A percentile compares a stretch with the other conserved stretches of the same genome.
These are phyloP conservation scores for Lepus townsendii DNA, from an alignment of 2,797 vertebrate genomes.

Conservation along the genomic window DNA sequence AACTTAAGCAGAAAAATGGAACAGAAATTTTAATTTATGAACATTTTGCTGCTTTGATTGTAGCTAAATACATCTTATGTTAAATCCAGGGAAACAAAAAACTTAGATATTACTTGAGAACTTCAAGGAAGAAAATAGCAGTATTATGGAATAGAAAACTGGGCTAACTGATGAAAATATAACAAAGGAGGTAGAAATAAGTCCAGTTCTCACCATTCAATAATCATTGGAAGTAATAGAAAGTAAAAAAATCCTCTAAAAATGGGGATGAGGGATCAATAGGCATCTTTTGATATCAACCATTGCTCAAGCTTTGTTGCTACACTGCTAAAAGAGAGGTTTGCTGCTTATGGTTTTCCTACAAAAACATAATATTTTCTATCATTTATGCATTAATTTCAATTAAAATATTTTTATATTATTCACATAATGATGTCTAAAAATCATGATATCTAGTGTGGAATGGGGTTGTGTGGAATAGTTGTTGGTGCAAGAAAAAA, in stretches of 20 bases:
- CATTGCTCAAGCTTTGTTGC: neutral
- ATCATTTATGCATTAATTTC: neutral
- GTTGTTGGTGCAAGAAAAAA: neutral
- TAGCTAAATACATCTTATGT: neutral
- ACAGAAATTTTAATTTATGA: slow-evolving; percentile 38
- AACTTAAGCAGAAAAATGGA: slow-evolving; percentile 4
- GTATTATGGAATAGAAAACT: neutral
- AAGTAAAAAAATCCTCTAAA: neutral
- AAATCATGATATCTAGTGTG: neutral
- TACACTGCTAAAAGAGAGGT: neutral
- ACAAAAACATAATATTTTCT: slow-evolving; percentile 17
- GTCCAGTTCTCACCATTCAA: neutral
- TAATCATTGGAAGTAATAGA: neutral
- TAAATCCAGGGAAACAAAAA: neutral
- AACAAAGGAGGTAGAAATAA: neutral
- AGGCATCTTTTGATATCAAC: neutral
- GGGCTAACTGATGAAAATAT: neutral
- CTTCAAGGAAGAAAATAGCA: neutral
- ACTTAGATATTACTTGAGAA: neutral
- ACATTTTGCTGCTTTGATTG: neutral
- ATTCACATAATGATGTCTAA: neutral
- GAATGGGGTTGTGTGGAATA: neutral
- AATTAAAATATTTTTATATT: neutral
- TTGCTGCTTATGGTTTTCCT: neutral
- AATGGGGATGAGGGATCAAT: neutral